Conservation (phyloP, 2,888 invertebrate genomes). For the Pheosia gnoma region DNA sequence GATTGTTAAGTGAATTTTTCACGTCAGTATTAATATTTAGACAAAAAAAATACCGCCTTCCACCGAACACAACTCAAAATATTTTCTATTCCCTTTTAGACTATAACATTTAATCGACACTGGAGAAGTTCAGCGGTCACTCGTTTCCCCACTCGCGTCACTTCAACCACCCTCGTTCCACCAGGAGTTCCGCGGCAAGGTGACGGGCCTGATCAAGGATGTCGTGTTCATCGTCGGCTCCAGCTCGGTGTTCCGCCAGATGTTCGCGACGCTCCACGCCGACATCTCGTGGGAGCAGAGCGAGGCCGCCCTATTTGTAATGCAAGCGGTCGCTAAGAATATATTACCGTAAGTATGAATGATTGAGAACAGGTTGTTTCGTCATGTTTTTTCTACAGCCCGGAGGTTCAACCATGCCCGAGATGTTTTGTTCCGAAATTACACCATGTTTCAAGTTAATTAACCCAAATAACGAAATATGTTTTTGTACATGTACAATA, state of each 20-base stretch:
- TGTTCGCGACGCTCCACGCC: slow-evolving; percentile 91
- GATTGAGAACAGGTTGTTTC: no score
- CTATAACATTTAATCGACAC: slow-evolving; percentile 5
- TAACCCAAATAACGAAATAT: no score
- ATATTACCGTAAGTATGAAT: slow-evolving; percentile 90
- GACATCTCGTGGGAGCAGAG: slow-evolving; percentile 95
- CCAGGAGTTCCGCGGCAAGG: slow-evolving; percentile 91
- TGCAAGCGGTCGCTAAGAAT: slow-evolving; percentile 97
- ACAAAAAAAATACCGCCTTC: not conserved
- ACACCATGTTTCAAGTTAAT: no score
- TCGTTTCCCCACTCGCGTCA: slow-evolving; percentile 5
- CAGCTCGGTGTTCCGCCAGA: slow-evolving; percentile 95
- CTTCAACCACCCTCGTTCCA: slow-evolving; percentile 1
- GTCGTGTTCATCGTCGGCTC: slow-evolving; percentile 98
- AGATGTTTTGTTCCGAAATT: no score
- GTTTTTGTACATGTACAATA: no score
- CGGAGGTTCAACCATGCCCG: not conserved
- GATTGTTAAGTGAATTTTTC: not conserved
- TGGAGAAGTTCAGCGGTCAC: slow-evolving; percentile 4
- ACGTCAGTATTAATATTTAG: not conserved
- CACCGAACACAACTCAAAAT: slow-evolving; percentile 6
- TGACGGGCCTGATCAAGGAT: slow-evolving; percentile 97
- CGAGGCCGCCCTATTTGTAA: slow-evolving; percentile 97
- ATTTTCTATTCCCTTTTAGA: slow-evolving; percentile 9
- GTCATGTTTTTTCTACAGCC: no score